Evolutionary conservation across 1,140 invertebrate species (phyloP).

Genomic region (Aphidius ervi): DNA sequence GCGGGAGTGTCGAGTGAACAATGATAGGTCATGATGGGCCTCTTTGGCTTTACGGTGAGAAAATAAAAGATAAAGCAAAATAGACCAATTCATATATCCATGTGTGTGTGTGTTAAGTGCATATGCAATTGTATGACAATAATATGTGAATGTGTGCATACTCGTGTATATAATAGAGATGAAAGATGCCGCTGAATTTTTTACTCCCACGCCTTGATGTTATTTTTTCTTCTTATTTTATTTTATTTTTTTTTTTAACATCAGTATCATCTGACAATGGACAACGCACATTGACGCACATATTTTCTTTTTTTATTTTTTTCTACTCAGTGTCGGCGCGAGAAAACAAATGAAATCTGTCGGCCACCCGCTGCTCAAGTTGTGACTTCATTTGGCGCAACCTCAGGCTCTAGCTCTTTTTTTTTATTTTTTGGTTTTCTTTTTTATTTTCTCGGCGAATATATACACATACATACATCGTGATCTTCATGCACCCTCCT

Average conservation of each 20-base stretch:
- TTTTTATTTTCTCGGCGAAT: background rate
- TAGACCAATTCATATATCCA: background rate
- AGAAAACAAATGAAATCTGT: conserved; percentile 24
- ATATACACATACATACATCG: too few species aligned
- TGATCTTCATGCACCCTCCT: too few species aligned
- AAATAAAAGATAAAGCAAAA: conserved; percentile 17
- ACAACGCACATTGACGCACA: conserved; percentile 4
- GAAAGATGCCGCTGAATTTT: conserved; percentile 42
- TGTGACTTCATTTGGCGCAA: conserved; percentile 49
- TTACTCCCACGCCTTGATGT: conserved; percentile 41
- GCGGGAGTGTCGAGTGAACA: conserved; percentile 22
- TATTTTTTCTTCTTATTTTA: conserved; percentile 11
- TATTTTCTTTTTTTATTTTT: background rate
- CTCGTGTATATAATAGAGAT: conserved; percentile 37
- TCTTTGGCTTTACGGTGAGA: conserved; percentile 14
- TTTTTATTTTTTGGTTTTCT: conserved; percentile 11
- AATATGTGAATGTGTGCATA: conserved; percentile 24
- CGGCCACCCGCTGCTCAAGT: conserved; percentile 47
- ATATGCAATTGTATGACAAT: background rate
- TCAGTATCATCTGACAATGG: conserved; percentile 3
- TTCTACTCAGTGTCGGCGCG: conserved; percentile 5
- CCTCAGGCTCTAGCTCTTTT: conserved; percentile 15
- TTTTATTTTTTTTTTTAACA: too few species aligned
- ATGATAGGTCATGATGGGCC: conserved; percentile 22
- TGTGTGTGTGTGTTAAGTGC: background rate